Base-by-base conservation (phyloP, 1,140 invertebrate genomes). In the Andricus grossulariae region DNA sequence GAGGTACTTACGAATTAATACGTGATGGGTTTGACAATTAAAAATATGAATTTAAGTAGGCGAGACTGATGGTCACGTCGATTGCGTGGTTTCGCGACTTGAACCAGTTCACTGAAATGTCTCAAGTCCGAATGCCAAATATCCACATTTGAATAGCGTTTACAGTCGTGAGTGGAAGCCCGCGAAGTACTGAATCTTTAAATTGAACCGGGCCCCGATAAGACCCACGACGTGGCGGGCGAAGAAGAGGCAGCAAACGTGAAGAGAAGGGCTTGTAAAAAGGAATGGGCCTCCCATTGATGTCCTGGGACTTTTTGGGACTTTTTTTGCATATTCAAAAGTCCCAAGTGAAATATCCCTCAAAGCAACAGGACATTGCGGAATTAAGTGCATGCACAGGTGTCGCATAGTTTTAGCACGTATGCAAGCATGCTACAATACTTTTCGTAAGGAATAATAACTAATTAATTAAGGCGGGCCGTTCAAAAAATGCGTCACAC, bases 151-250 rank as follows among this genome's bases (percentile, higher is more conserved):
- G 60, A 66, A 66, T 45, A 66, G 39, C 39, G 39, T 45, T 45
- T 45, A 45, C 39, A 77, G 79, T 83, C 82, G 75, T 52, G 75
- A 72, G 60, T 79, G 75, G 77, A 78, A 74, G 76, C 71, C 75
- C 79, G 79, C 77, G 71, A 81, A 73, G 77, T 54, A 80, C 81
- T 82, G 78, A 79, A 76, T 75, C 71, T 71, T 75, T 73, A 77
- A 60, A 77, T 79, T 71, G 54, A 82, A 77, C 76, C 78, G 74
- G 78, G 81, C 66, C 76, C 76, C 81, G 78, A 80, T 82, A 80
- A 82, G 78, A 79, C 78, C 81, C 78, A 39, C 16, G 18, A 10
- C 7, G 74, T 74, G 71, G 78, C 21, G 76, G 55, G 76, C 74
- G 76, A 76, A 76, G 11, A 57, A 74, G 71, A 79, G 60, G 75